These are phyloP conservation scores for Streblospio benedicti DNA, from an alignment of 1,140 invertebrate genomes.

Conservation along the genomic window DNA sequence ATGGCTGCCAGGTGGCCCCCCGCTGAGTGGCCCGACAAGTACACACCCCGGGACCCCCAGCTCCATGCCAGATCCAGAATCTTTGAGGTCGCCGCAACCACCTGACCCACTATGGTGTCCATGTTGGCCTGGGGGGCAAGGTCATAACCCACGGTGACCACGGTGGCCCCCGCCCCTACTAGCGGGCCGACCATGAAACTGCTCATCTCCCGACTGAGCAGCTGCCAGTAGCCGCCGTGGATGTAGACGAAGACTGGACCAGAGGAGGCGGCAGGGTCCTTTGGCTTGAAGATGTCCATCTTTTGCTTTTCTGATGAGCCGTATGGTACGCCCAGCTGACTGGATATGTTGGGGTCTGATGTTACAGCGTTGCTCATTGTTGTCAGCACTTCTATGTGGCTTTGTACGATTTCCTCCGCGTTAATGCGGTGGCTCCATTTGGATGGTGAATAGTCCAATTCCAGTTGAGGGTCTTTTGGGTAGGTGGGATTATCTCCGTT, in stretches of 20 bases:
- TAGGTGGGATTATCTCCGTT: too few species aligned
- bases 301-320: too few species aligned
- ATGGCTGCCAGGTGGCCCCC: constrained; percentile 38
- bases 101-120: constrained; percentile 56
- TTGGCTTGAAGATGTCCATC: too few species aligned
- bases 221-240: constrained; percentile 77
- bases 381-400: neutral
- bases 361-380: too few species aligned
- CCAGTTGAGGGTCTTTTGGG: too few species aligned
- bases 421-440: neutral
- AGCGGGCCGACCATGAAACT: constrained; percentile 57
- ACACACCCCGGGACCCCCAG: constrained; percentile 35
- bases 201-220: constrained; percentile 54
- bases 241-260: constrained; percentile 66
- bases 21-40: constrained; percentile 39
- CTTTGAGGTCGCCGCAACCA: constrained; percentile 53
- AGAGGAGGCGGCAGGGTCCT: too few species aligned
- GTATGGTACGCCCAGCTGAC: too few species aligned
- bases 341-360: too few species aligned
- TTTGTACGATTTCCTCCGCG: neutral
- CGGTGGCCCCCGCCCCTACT: constrained; percentile 55
- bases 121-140: constrained; percentile 56
- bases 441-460: neutral
- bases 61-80: constrained; percentile 49
- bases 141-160: constrained; percentile 64